Percentiles rank a stretch among this genome's conserved stretches.
Conservation (phyloP, 1,140 invertebrate species). For the Teleopsis dalmanni region DNA sequence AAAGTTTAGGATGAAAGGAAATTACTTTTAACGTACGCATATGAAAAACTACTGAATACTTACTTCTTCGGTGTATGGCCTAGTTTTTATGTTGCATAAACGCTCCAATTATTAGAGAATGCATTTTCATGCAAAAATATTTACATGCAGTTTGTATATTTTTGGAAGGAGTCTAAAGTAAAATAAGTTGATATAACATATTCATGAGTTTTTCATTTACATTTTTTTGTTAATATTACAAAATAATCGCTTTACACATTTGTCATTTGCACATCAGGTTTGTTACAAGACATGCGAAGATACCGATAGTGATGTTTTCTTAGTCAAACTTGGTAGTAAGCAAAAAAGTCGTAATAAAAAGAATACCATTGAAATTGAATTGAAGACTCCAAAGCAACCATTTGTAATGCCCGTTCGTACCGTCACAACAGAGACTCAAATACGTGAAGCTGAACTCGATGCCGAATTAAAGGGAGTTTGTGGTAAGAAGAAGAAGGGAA, state of each 20-base stretch:
- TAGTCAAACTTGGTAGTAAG: constrained; percentile 40
- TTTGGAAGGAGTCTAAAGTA: not conserved
- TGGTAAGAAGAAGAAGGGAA: constrained; percentile 15
- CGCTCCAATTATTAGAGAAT: constrained; percentile 4
- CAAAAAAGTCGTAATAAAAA: constrained; percentile 29
- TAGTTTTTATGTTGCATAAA: constrained; percentile 7
- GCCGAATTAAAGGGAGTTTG: constrained; percentile 5
- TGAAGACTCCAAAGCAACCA: constrained; percentile 37
- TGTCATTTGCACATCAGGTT: constrained; percentile 18
- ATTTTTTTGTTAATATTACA: not conserved
- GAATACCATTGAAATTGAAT: constrained; percentile 40
- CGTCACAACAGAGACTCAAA: constrained; percentile 38
- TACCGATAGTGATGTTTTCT: constrained; percentile 40
- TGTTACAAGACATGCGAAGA: constrained; percentile 42
- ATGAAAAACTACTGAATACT: too few relatives aligned
- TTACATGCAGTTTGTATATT: not conserved
- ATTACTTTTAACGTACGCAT: too few relatives aligned
- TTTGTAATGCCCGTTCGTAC: constrained; percentile 23
- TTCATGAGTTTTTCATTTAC: not conserved
- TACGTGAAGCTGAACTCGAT: constrained; percentile 30
- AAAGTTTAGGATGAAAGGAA: too few relatives aligned
- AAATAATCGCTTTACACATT: too few relatives aligned
- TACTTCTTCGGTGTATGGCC: too few relatives aligned
- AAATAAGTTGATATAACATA: not conserved
- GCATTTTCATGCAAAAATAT: not conserved